Evolutionary conservation across 2,797 vertebrate genomes (phyloP).

Genomic region (Anguilla pacifica): DNA sequence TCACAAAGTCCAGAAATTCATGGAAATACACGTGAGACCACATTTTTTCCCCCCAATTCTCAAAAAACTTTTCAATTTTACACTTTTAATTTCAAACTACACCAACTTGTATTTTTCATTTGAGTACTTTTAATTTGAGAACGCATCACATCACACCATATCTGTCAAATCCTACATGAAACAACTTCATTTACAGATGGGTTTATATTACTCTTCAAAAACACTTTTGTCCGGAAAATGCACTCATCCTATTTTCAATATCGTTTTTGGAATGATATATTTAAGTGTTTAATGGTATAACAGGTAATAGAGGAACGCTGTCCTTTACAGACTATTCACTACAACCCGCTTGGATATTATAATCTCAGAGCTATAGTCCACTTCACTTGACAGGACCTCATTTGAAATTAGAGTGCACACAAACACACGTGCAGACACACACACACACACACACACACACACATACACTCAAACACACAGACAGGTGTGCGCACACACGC

Average conservation of each 20-base stretch:
- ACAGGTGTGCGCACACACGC: slow-evolving; percentile 46
- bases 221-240: slow-evolving; percentile 73
- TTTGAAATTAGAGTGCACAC: slow-evolving; percentile 53
- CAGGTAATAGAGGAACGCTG: slow-evolving; percentile 42
- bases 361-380: slow-evolving; percentile 71
- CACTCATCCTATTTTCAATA: slow-evolving; percentile 59
- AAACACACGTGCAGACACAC: neutral
- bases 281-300: slow-evolving; percentile 50
- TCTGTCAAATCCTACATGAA: slow-evolving; percentile 64
- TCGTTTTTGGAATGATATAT: slow-evolving; percentile 41
- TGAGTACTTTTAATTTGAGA: neutral
- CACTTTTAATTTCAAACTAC: slow-evolving; percentile 20
- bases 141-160: neutral
- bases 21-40: neutral
- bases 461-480: slow-evolving; percentile 58
- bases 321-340: slow-evolving; percentile 40
- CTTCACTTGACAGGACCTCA: slow-evolving; percentile 68
- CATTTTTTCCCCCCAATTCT: neutral
- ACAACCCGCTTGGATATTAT: slow-evolving; percentile 63
- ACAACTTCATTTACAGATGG: slow-evolving; percentile 57
- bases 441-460: slow-evolving; percentile 34
- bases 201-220: slow-evolving; percentile 65
- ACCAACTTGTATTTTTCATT: neutral
- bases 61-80: neutral
- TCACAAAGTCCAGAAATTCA: slow-evolving; percentile 17